Evolutionary conservation across 2,113 vertebrate genomes (phyloP), one percentile per base, ranked within the genome.

Genomic region (Engystomops pustulosus): DNA sequence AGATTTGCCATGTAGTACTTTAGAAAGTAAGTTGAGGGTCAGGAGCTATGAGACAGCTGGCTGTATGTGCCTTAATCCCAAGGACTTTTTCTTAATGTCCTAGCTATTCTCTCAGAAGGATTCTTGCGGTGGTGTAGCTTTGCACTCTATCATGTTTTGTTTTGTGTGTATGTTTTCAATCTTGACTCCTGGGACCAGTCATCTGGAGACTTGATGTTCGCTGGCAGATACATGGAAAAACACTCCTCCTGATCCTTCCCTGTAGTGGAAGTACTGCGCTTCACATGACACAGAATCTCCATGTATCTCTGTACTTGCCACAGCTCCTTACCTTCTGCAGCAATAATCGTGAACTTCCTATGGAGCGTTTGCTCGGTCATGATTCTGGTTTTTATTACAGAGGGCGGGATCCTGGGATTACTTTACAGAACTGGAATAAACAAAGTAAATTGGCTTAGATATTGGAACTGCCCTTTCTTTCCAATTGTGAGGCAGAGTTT

Each of bases 321-420:
- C 17, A 27, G 55, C 14, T 30, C 67, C 49, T 36, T 32, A 30
- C 14, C 23, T 80, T 27, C 25, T 30, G 25, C 14, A 20, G 27
- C 3, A 23, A 11, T 1, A 17, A 14, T 8, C 20, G 14, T 45
- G n/a, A 32, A 47, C 20, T 80, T 67, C 18, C 30, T 44, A 60
- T 25, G 17, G 25, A 32, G 8, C 30, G 15, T 6, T 18, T 7
- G 34, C 65, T 27, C 67, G 58, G 8, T 83, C 25, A 15, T 18
- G 86, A 62, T 80, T 60, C 67, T 86, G 58, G 38, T 60, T 88
- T 87, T 86, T 81, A 75, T 87, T 89, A 87, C 47, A 20, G 36
- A 51, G 60, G 17, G 3, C 85, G 74, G 86, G 12, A 84, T 6
- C 18, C 7, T 30, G 60, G 55, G 72, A 79, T 78, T 69, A 68